These are phyloP conservation scores for Pseudococcus jackbeardsleyi DNA, from an alignment of 2,888 invertebrate genomes.

Conservation along the genomic window DNA sequence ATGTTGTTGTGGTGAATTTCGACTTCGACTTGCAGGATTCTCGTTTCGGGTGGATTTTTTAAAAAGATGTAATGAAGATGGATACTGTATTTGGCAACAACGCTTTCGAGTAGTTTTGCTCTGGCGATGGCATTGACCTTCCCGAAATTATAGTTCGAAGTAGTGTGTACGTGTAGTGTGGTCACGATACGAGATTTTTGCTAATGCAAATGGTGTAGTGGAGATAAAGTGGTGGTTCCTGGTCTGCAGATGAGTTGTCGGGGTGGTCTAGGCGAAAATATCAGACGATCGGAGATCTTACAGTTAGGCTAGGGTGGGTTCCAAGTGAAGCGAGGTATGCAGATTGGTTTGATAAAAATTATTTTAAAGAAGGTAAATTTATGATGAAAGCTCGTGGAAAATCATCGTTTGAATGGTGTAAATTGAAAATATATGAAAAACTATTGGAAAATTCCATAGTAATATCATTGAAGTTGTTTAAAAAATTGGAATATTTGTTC, in stretches of 20 bases:
- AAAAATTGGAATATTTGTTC: too few relatives aligned
- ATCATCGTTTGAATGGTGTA: too few relatives aligned
- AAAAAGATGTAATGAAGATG: background rate
- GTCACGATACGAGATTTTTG: slow-evolving; percentile 14
- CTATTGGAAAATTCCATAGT: too few relatives aligned
- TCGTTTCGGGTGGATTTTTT: background rate
- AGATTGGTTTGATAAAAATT: too few relatives aligned
- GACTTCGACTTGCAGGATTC: background rate
- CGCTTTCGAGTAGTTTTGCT: slow-evolving; percentile 9
- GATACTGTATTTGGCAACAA: background rate
- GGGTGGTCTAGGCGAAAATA: background rate
- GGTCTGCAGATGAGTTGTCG: background rate
- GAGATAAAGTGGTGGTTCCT: background rate
- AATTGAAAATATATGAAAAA: too few relatives aligned
- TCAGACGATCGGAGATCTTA: background rate
- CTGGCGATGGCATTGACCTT: slow-evolving; percentile 51
- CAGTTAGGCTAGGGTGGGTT: background rate
- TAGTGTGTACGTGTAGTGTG: background rate
- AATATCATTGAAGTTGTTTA: too few relatives aligned
- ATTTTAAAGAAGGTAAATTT: too few relatives aligned
- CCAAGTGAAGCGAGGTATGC: background rate
- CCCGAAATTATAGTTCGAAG: slow-evolving; percentile 29
- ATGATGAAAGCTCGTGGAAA: too few relatives aligned
- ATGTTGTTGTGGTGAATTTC: background rate
- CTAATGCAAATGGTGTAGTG: background rate